Conservation (phyloP, 2,888 invertebrate species). For the Phlogophora meticulosa region DNA sequence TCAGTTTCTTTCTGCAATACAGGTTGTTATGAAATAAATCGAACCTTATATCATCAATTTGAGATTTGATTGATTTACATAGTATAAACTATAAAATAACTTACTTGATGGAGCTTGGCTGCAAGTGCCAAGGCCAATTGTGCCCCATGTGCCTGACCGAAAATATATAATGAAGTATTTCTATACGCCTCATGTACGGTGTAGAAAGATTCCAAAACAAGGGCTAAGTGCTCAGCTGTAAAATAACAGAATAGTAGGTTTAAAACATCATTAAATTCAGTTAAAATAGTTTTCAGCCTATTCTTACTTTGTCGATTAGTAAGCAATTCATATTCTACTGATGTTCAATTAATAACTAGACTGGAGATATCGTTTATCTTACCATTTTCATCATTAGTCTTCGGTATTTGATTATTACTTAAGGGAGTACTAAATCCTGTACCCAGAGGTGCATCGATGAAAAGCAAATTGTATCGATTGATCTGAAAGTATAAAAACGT, state of each 20-base stretch:
- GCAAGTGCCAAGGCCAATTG: conserved; percentile 96
- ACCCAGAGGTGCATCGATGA: conserved; percentile 97
- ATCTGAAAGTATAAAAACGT: conserved; percentile 85
- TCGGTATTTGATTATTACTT: conserved; percentile 85
- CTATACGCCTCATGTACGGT: conserved; percentile 92
- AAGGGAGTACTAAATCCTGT: conserved; percentile 95
- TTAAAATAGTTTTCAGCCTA: background rate
- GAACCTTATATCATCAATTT: background rate
- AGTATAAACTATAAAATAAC: conserved; percentile 34
- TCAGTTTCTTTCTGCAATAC: conserved; percentile 22
- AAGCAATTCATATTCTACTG: too few species aligned
- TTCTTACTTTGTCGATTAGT: background rate
- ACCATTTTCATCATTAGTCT: conserved; percentile 53
- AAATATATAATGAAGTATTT: conserved; percentile 94
- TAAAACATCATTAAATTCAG: background rate
- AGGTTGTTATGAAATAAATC: background rate
- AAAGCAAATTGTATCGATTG: conserved; percentile 94
- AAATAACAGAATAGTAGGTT: conserved; percentile 42
- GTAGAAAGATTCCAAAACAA: conserved; percentile 93
- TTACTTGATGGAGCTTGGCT: conserved; percentile 84
- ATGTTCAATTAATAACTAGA: background rate
- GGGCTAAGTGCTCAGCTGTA: conserved; percentile 93
- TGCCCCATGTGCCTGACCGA: conserved; percentile 97
- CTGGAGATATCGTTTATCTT: conserved; percentile 10
- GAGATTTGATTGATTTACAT: background rate